Percentiles rank a stretch among this genome's conserved stretches.
These are phyloP conservation scores for Hydrolagus colliei DNA, from an alignment of 2,797 vertebrate species.

Conservation along the genomic window DNA sequence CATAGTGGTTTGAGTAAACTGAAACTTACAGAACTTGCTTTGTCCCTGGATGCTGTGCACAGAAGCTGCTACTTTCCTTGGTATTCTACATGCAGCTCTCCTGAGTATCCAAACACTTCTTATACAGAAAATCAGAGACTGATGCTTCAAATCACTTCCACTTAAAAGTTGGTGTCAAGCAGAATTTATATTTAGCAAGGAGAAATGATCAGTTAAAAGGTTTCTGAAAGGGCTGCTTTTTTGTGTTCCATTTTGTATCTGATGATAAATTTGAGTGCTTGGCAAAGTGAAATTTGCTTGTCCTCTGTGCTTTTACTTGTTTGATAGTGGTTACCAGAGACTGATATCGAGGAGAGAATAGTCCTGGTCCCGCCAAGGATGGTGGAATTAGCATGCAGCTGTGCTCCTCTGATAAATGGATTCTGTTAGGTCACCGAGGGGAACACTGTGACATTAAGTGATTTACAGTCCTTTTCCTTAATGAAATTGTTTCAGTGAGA, in stretches of 20 bases:
- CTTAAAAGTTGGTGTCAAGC: neutral
- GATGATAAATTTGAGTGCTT: neutral
- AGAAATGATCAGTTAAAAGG: neutral
- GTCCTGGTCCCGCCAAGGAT: conserved; percentile 46
- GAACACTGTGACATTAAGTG: conserved; percentile 80
- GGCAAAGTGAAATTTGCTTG: neutral
- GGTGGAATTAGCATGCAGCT: conserved; percentile 74
- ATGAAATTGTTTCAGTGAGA: conserved; percentile 94
- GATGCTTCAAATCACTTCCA: neutral
- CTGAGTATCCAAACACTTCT: neutral
- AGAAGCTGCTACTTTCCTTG: neutral
- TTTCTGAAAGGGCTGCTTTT: neutral
- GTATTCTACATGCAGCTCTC: neutral
- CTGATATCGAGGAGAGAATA: conserved; percentile 4
- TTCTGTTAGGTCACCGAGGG: conserved; percentile 74
- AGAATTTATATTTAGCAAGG: neutral
- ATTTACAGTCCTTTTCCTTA: conserved; percentile 93
- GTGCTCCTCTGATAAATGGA: conserved; percentile 75
- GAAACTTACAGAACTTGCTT: neutral
- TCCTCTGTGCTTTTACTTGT: neutral
- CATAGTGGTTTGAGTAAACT: neutral
- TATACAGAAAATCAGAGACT: neutral
- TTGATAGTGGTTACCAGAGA: neutral
- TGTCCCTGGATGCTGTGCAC: neutral
- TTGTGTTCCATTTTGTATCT: neutral